Conservation (phyloP, 2,888 invertebrate species). For the Troides helena region DNA sequence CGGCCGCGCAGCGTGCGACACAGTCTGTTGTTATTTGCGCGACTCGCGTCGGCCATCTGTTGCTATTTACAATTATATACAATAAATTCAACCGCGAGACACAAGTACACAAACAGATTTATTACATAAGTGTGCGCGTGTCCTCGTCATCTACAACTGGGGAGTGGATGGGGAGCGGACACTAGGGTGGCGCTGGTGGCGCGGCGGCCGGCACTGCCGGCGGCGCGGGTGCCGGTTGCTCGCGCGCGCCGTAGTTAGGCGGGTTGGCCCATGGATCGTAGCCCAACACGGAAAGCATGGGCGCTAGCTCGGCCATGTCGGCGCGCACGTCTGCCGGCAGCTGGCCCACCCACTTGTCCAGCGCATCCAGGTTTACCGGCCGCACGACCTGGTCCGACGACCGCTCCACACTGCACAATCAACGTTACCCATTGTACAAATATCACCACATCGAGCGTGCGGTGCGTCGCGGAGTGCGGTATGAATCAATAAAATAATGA, state of each 20-base stretch:
- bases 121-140: background rate
- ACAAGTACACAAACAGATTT: conserved; percentile 19
- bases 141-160: background rate
- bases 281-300: conserved; percentile 94
- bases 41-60: background rate
- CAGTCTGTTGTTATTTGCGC: background rate
- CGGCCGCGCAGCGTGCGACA: too few species aligned
- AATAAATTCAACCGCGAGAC: conserved; percentile 22
- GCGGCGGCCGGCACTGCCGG: conserved; percentile 21
- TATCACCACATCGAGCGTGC: too few species aligned
- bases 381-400: conserved; percentile 99
- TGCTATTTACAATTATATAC: conserved; percentile 29
- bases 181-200: conserved; percentile 19
- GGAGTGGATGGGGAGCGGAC: background rate
- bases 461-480: too few species aligned
- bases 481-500: too few species aligned
- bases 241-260: conserved; percentile 92
- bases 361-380: conserved; percentile 97
- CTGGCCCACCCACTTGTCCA: conserved; percentile 94
- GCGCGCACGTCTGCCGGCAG: conserved; percentile 94
- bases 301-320: conserved; percentile 96
- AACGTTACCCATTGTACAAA: too few species aligned
- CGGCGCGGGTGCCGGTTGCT: conserved; percentile 72
- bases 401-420: conserved; percentile 90
- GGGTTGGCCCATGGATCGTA: conserved; percentile 99